phyloP scores from a whole-genome alignment of 2,113 vertebrate genomes.

The Arvicanthis niloticus region DNA sequence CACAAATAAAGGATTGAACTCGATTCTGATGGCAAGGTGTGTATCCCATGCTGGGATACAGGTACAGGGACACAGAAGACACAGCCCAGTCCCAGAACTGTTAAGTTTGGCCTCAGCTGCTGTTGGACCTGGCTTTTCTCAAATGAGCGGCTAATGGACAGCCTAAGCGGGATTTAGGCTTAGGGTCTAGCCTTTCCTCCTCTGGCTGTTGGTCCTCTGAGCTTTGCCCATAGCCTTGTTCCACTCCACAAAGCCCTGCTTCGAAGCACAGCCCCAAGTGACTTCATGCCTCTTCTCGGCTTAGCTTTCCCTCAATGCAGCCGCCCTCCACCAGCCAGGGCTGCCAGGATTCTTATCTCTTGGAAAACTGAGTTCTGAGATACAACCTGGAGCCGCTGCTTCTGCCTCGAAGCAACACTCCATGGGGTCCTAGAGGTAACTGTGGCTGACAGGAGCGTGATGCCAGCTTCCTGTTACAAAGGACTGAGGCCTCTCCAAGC shows the following conservation, averaged over 20 bases:
- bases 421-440: neutral
- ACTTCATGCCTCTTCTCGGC: neutral
- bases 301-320: neutral
- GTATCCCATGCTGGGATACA: neutral
- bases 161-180: no score
- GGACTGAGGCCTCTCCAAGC: no score
- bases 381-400: neutral
- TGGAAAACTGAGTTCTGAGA: neutral
- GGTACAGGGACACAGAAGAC: neutral
- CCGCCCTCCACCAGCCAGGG: neutral
- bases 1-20: neutral
- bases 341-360: neutral
- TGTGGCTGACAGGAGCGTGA: fast-evolving
- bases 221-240: neutral
- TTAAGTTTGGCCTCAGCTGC: neutral
- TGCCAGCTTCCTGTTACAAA: neutral
- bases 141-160: fast-evolving
- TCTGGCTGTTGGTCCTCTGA: neutral
- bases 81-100: neutral
- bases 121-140: neutral
- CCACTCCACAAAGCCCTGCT: neutral
- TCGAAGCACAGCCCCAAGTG: neutral
- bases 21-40: neutral
- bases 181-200: neutral
- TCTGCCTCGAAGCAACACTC: neutral